Percentiles rank a stretch among this genome's conserved stretches.
Conservation (phyloP, 1,140 invertebrate genomes). For the Drosophila mauritiana region DNA sequence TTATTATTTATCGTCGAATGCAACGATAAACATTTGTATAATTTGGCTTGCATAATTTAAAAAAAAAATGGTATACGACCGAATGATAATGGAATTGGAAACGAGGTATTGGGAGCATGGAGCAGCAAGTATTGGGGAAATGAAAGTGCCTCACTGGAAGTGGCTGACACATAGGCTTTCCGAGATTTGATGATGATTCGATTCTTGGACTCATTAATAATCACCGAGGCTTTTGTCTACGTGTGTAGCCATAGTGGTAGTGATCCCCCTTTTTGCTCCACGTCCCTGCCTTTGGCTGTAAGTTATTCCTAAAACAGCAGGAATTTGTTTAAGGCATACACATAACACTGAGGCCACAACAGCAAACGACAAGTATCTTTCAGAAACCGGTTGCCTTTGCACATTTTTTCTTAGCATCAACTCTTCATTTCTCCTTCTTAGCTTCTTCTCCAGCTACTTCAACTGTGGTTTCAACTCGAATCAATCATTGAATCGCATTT, state of each 20-base stretch:
- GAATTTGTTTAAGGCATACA: conserved; percentile 68
- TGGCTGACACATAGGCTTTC: neutral
- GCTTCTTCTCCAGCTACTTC: conserved; percentile 6
- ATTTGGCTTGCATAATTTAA: too few relatives aligned
- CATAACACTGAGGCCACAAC: conserved; percentile 40
- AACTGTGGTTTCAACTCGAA: conserved; percentile 48
- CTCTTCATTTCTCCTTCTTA: neutral
- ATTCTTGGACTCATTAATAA: conserved; percentile 10
- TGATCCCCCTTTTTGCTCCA: neutral
- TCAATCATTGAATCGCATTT: conserved; percentile 46
- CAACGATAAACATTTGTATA: too few relatives aligned
- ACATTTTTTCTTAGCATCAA: conserved; percentile 14
- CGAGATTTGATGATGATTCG: conserved; percentile 18
- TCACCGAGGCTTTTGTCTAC: conserved; percentile 20
- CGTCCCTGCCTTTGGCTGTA: conserved; percentile 4
- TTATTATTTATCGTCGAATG: too few relatives aligned
- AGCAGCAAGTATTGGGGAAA: too few relatives aligned
- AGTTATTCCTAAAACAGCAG: conserved; percentile 43
- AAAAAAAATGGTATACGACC: too few relatives aligned
- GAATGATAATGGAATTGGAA: too few relatives aligned
- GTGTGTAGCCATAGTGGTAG: conserved; percentile 42
- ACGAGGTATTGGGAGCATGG: too few relatives aligned
- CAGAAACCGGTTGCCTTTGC: conserved; percentile 67
- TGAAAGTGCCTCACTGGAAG: too few relatives aligned
- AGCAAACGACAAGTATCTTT: conserved; percentile 27